Evolutionary conservation across 2,113 vertebrate species (phyloP).

Genomic region (Epinephelus cyanopodus): DNA sequence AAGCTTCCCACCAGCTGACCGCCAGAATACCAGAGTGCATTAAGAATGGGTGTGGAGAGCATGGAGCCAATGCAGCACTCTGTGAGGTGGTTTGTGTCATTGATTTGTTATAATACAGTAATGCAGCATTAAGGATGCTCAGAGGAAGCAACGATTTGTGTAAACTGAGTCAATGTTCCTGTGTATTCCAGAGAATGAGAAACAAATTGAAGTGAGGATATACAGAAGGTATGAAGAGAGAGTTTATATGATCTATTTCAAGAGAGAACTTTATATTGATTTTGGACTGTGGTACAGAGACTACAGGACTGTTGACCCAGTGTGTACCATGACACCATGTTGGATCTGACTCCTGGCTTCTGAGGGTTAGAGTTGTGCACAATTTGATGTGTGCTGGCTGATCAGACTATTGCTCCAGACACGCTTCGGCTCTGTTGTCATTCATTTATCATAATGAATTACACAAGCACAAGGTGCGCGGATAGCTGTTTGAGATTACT

Average conservation of each 20-base stretch:
- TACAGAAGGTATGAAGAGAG: conserved; percentile 25
- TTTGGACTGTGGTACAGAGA: conserved; percentile 35
- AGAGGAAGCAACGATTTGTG: background rate
- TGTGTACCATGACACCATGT: conserved; percentile 24
- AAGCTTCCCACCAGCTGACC: conserved; percentile 41
- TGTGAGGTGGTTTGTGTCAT: conserved; percentile 38
- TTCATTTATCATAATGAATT: conserved; percentile 9
- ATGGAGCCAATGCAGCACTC: conserved; percentile 12
- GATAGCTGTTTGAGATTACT: background rate
- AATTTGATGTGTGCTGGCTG: background rate
- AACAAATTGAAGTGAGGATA: background rate
- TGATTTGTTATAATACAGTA: conserved; percentile 30
- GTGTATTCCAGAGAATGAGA: background rate
- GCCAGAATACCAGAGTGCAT: conserved; percentile 23
- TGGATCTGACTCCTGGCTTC: conserved; percentile 15
- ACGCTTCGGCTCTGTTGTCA: conserved; percentile 2
- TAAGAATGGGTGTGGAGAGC: conserved; percentile 14
- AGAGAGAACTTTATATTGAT: conserved; percentile 60
- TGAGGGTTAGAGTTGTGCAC: conserved; percentile 23
- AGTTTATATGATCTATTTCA: conserved; percentile 40
- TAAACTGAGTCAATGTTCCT: background rate
- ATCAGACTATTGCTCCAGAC: conserved; percentile 17
- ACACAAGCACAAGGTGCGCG: background rate
- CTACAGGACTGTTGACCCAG: conserved; percentile 51
- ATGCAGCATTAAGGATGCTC: conserved; percentile 1